Percentiles rank a stretch among this genome's conserved stretches.
Conservation (phyloP, 1,140 invertebrate genomes). For the Trichonephila clavata region DNA sequence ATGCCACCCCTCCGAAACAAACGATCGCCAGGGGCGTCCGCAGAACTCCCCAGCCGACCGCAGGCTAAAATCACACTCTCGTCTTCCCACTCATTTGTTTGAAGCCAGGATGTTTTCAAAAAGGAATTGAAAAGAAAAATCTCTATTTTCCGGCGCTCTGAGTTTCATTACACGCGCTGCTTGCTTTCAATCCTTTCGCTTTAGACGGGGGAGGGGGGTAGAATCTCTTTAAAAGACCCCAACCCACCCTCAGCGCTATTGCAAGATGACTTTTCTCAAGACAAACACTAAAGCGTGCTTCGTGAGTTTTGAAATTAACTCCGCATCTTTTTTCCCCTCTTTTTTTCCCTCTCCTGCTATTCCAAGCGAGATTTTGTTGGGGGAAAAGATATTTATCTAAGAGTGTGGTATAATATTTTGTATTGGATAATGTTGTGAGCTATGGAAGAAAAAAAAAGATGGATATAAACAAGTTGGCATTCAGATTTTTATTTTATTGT, state of each 20-base stretch:
- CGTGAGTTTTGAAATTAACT: conserved; percentile 39
- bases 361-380: background rate
- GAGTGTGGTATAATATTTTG: conserved; percentile 23
- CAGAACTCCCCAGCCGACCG: conserved; percentile 5
- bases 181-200: conserved; percentile 59
- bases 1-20: background rate
- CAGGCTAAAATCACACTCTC: conserved; percentile 1
- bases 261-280: conserved; percentile 21
- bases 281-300: conserved; percentile 19
- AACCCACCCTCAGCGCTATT: background rate
- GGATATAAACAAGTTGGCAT: conserved; percentile 27
- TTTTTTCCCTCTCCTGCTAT: background rate
- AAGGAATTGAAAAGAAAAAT: conserved; percentile 60
- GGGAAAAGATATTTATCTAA: conserved; percentile 21
- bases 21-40: background rate
- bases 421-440: conserved; percentile 9
- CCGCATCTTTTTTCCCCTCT: background rate
- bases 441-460: background rate
- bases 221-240: conserved; percentile 44
- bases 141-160: conserved; percentile 62
- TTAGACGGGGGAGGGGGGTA: background rate
- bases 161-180: conserved; percentile 64
- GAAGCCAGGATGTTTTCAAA: conserved; percentile 20
- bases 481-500: conserved; percentile 23
- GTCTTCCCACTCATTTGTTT: conserved; percentile 48